Conservation (phyloP, 92 coral and sea anemone species). For the Ricordea florida region DNA sequence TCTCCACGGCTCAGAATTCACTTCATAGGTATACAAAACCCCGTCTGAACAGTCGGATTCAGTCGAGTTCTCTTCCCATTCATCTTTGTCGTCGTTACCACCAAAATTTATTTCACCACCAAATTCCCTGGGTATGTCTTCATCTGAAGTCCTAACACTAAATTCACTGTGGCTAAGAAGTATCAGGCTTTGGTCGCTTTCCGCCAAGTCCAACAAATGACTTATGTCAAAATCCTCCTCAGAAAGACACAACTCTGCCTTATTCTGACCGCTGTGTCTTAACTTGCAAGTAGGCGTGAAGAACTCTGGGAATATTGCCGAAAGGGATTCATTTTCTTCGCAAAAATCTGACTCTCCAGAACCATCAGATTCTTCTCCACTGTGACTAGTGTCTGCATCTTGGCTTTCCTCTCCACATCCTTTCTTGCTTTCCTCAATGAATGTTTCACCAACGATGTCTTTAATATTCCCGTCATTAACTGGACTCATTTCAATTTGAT, state of each 20-base stretch:
- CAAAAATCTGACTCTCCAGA: background rate
- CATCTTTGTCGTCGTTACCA: background rate
- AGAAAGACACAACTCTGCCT: background rate
- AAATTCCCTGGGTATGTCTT: no score
- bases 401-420: background rate
- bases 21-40: background rate
- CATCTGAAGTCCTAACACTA: no score
- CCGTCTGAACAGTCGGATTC: slow-evolving; percentile 17
- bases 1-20: slow-evolving; percentile 7
- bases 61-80: slow-evolving; percentile 14
- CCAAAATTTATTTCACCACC: background rate
- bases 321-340: slow-evolving; percentile 13
- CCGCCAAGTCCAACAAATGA: no score
- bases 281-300: slow-evolving; percentile 1
- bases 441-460: background rate
- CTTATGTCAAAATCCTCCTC: slow-evolving; percentile 16
- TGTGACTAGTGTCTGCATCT: background rate
- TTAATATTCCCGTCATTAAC: background rate
- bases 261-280: background rate
- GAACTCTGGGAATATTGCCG: slow-evolving; percentile 12
- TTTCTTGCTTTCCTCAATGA: background rate
- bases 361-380: background rate
- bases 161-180: no score
- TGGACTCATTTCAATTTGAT: background rate
- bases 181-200: no score